Evolutionary conservation across 2,888 invertebrate species (phyloP).

Genomic region (Trissolcus japonicus): DNA sequence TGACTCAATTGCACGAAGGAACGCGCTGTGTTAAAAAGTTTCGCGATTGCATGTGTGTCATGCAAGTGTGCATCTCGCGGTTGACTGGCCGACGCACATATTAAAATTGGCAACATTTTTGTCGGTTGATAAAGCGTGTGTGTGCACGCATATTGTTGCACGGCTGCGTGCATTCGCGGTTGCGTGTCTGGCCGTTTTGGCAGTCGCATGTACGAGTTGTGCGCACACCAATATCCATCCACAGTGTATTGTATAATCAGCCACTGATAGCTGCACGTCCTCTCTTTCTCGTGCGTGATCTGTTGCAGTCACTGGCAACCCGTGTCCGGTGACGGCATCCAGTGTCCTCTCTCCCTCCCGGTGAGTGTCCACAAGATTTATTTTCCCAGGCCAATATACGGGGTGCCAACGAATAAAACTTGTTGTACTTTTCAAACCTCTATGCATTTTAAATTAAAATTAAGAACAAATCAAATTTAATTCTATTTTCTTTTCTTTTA

Average conservation of each 20-base stretch:
- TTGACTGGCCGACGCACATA: slow-evolving; percentile 13
- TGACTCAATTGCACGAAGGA: slow-evolving; percentile 16
- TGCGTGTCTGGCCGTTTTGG: slow-evolving; percentile 44
- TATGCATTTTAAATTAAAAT: slow-evolving; percentile 21
- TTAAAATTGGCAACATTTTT: slow-evolving; percentile 38
- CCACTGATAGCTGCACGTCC: slow-evolving; percentile 75
- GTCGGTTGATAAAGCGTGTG: slow-evolving; percentile 41
- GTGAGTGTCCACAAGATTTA: slow-evolving; percentile 75
- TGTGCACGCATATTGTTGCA: slow-evolving; percentile 42
- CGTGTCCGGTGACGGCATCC: slow-evolving; percentile 75
- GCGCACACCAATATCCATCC: slow-evolving; percentile 57
- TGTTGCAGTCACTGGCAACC: slow-evolving; percentile 73
- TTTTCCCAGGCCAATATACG: slow-evolving; percentile 73
- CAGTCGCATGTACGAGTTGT: slow-evolving; percentile 51
- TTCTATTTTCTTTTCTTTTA: not conserved
- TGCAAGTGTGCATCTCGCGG: slow-evolving; percentile 8
- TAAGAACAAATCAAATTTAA: too few species aligned
- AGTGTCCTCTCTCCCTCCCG: slow-evolving; percentile 71
- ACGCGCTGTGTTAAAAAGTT: not conserved
- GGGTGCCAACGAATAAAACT: slow-evolving; percentile 67
- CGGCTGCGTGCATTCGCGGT: slow-evolving; percentile 28
- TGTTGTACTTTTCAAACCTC: slow-evolving; percentile 36
- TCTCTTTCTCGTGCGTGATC: slow-evolving; percentile 73
- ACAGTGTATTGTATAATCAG: slow-evolving; percentile 71
- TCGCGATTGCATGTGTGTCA: not conserved